phyloP scores from a whole-genome alignment of 2,888 invertebrate genomes.

The Lampropteryx suffumata region DNA sequence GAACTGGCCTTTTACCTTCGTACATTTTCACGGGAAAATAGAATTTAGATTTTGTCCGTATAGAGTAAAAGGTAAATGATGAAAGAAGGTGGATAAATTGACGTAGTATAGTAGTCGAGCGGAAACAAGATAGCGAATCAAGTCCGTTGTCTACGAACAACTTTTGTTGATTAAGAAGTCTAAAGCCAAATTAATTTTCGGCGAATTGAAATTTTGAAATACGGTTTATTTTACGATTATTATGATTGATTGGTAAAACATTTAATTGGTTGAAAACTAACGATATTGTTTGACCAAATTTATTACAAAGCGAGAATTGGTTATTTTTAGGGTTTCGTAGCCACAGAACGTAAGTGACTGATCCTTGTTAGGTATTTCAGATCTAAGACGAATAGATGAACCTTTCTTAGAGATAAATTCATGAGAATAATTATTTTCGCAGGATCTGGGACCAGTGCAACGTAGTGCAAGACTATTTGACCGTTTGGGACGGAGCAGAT shows the following conservation, averaged over 20 bases:
- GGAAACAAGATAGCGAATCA: conserved; percentile 11
- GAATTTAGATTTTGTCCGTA: conserved; percentile 33
- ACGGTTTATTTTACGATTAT: too few species aligned
- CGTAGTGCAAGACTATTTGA: conserved; percentile 91
- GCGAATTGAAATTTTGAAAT: not conserved
- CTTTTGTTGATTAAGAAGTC: conserved; percentile 2
- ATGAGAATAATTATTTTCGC: too few species aligned
- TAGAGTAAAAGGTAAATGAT: conserved; percentile 30
- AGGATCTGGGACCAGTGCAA: conserved; percentile 93
- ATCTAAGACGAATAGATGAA: too few species aligned
- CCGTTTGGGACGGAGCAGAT: conserved; percentile 90
- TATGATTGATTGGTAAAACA: too few species aligned
- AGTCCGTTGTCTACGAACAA: conserved; percentile 5
- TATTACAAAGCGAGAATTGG: too few species aligned
- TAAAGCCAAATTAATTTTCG: not conserved
- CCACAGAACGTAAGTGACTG: too few species aligned
- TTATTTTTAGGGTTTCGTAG: too few species aligned
- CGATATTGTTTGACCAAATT: too few species aligned
- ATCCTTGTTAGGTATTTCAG: too few species aligned
- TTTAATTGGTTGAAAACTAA: too few species aligned
- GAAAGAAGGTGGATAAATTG: conserved; percentile 26
- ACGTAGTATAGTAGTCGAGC: conserved; percentile 11
- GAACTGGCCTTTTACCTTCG: conserved; percentile 33
- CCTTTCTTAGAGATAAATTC: too few species aligned
- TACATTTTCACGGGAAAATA: conserved; percentile 32